These are phyloP conservation scores for Limulus polyphemus DNA, from an alignment of 2,888 invertebrate genomes.

Conservation along the genomic window DNA sequence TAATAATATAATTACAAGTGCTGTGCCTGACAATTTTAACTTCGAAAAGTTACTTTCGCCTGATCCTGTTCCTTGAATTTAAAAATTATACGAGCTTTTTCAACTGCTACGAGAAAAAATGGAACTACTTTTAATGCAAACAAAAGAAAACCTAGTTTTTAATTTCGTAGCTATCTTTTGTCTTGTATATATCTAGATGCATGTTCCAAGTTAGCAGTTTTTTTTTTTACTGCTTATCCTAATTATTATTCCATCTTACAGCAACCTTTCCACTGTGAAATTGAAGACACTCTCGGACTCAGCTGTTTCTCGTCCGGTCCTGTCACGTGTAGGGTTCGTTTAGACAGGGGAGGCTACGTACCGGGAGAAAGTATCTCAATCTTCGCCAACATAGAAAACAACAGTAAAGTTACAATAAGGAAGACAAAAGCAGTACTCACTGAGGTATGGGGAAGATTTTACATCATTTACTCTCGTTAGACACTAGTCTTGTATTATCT, in stretches of 20 bases:
- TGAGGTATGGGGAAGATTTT: slow-evolving; percentile 42
- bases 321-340: slow-evolving; percentile 67
- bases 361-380: slow-evolving; percentile 85
- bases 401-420: slow-evolving; percentile 70
- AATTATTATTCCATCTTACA: slow-evolving; percentile 33
- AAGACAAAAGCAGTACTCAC: slow-evolving; percentile 72
- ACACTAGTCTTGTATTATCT: too few species aligned
- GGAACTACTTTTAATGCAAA: too few species aligned
- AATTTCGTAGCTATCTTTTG: not conserved
- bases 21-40: too few species aligned
- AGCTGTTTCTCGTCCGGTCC: slow-evolving; percentile 71
- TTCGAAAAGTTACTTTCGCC: too few species aligned
- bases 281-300: slow-evolving; percentile 78
- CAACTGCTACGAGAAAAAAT: too few species aligned
- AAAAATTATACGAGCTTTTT: too few species aligned
- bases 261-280: slow-evolving; percentile 81
- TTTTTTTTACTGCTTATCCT: slow-evolving; percentile 1
- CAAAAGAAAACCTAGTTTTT: too few species aligned
- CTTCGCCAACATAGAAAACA: slow-evolving; percentile 69
- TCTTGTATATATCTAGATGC: not conserved
- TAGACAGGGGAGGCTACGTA: slow-evolving; percentile 86
- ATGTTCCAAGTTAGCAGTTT: not conserved
- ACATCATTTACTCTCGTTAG: not conserved
- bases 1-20: too few species aligned
- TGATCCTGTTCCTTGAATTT: too few species aligned